A percentile compares a stretch with the other conserved stretches of the same genome.
Evolutionary conservation across 2,888 invertebrate species (phyloP).

Genomic region (Spilarctia lutea): DNA sequence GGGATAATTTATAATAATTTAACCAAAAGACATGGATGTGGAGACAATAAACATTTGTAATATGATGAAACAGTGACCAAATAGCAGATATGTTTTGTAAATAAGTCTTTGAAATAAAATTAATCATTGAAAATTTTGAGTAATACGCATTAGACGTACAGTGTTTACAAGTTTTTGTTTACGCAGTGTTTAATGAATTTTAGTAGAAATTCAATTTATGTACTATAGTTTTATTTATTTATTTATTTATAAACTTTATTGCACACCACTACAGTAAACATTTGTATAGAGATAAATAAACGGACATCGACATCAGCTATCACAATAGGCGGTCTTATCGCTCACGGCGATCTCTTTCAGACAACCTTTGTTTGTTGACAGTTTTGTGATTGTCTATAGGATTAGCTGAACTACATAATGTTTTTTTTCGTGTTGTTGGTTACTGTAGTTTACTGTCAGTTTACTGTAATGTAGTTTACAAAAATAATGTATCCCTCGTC

Average conservation of each 20-base stretch:
- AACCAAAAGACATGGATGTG: background rate
- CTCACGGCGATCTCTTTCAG: no score
- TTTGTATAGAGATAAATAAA: no score
- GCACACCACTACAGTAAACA: no score
- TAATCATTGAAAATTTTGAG: background rate
- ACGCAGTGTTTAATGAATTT: background rate
- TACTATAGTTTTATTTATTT: slow-evolving; percentile 4
- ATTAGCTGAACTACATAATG: background rate
- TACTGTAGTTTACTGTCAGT: no score
- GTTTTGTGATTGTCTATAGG: background rate
- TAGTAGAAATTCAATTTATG: background rate
- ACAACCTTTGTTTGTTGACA: no score
- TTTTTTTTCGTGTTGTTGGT: no score
- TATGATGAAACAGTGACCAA: background rate
- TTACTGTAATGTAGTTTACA: background rate
- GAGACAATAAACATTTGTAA: background rate
- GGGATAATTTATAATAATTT: background rate
- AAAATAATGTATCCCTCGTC: background rate
- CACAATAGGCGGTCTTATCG: no score
- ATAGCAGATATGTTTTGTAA: background rate
- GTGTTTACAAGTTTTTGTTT: background rate
- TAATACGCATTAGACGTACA: background rate
- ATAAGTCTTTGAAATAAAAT: background rate
- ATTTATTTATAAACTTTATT: no score
- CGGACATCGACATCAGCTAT: no score